Base-by-base conservation (phyloP, 1,140 invertebrate genomes). In the Cryptotermes secundus region DNA sequence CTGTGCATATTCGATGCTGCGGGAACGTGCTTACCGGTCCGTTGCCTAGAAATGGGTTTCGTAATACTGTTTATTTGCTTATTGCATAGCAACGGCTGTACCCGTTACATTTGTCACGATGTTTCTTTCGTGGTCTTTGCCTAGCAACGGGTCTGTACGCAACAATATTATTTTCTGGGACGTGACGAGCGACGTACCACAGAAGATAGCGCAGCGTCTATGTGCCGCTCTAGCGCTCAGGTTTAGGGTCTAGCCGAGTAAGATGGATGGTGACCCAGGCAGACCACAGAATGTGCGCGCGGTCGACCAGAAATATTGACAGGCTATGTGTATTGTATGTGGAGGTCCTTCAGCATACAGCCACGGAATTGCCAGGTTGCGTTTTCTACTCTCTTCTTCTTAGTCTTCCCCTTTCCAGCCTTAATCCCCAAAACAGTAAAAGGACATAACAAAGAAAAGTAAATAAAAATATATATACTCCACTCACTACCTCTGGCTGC, bases 241-340 rank as follows among this genome's bases (percentile, higher is more conserved):
- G 7, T 31, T 3, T 26, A 10, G 59, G 26, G 10, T 26, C 12
- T 26, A 24, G 19, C 35, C 36, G 80, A 81, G 34, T 36, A 83
- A 83, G 83, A 83, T 83, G 83, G 83, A 83, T 83, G 83, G 83
- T 36, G 83, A 83, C 59, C 82, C 26, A 42, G 82, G 26, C 82
- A 59, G 24, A 42, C 38, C 80, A 24, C 26, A 81, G 4, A 72
- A 72, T 31, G 59, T 45, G 83, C 14, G 83, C 19, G 49, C 53
- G 72, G 31, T 34, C 26, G 83, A 83, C 83, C 59, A 83, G 83
- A 83, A 83, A 83, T 83, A 83, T 83, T 83, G 83, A 83, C 83
- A 83, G 79, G 31, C 53, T 36, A 35, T 83, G 42, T 72, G 59
- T 72, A 72, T 31, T 72, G 59, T 72, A 31, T 59, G 53, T 59